Conservation (phyloP, 64 coral and sea anemone genomes). For the Porites australiensis region DNA sequence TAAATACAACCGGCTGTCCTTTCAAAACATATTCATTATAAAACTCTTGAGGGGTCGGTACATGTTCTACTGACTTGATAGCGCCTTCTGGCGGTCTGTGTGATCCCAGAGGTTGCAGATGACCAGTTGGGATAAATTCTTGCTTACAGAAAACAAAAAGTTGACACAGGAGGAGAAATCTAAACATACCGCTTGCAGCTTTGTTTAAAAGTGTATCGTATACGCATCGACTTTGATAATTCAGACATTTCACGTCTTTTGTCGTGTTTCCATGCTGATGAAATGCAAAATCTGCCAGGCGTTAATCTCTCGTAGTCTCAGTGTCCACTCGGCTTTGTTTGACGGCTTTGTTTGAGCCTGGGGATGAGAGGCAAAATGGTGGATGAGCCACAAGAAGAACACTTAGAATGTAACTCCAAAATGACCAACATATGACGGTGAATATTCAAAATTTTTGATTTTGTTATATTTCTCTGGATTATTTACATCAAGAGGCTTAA, state of each 20-base stretch:
- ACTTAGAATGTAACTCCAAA: background rate
- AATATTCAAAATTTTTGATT: background rate
- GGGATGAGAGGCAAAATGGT: conserved; percentile 53
- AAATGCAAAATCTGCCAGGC: background rate
- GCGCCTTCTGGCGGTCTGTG: conserved; percentile 73
- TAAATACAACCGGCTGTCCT: conserved; percentile 80
- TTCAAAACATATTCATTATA: conserved; percentile 65
- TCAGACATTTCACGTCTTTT: too few relatives aligned
- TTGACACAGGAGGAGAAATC: background rate
- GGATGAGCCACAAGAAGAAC: background rate
- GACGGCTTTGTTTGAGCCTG: too few relatives aligned
- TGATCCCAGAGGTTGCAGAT: conserved; percentile 82
- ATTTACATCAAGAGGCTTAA: too few relatives aligned
- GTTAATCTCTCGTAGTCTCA: background rate
- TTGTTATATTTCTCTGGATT: background rate
- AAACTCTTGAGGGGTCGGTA: conserved; percentile 69
- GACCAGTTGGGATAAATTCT: conserved; percentile 61
- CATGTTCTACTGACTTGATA: conserved; percentile 49
- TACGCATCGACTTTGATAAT: too few relatives aligned
- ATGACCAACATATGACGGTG: background rate
- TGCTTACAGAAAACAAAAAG: conserved; percentile 28
- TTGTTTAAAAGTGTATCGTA: background rate
- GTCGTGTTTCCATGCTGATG: too few relatives aligned
- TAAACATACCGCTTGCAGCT: background rate
- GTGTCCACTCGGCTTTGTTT: too few relatives aligned